Conservation (phyloP, 2,113 vertebrate genomes). For the Hemibagrus wyckioides region DNA sequence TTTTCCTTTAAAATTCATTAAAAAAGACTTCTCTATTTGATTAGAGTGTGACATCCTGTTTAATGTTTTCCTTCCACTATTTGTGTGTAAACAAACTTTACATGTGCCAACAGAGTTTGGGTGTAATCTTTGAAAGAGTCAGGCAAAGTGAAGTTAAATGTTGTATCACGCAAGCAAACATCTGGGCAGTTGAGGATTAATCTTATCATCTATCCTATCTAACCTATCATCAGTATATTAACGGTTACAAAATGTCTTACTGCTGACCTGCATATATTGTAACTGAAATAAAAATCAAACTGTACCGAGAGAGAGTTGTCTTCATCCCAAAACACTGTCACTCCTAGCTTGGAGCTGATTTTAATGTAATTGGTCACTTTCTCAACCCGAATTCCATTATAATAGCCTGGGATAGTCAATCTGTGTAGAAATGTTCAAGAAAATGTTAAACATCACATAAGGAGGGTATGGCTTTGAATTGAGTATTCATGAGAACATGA, state of each 20-base stretch:
- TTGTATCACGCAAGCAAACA: not conserved
- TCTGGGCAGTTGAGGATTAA: not conserved
- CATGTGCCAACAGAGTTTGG: not conserved
- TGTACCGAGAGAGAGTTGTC: constrained; percentile 81
- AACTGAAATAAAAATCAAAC: not conserved
- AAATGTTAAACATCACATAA: not conserved
- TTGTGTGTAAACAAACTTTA: not conserved
- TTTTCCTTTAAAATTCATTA: too few species aligned
- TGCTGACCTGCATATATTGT: not conserved
- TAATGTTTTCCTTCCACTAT: not conserved
- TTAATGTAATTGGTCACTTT: constrained; percentile 71
- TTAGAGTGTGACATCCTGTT: constrained; percentile 22
- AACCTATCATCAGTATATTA: not conserved
- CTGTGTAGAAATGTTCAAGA: constrained; percentile 59
- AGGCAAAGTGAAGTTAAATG: not conserved
- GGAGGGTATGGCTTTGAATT: not conserved
- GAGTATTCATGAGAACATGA: too few species aligned
- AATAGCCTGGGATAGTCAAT: constrained; percentile 72
- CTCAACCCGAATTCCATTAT: constrained; percentile 74
- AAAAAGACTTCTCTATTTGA: not conserved
- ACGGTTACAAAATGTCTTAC: not conserved
- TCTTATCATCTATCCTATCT: too few species aligned
- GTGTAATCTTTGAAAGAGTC: not conserved
- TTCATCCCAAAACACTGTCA: constrained; percentile 82
- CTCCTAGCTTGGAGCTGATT: constrained; percentile 73